Evolutionary conservation across 2,888 invertebrate genomes (phyloP), one percentile per base, ranked within the genome.

Genomic region (Drosophila buzzatii): DNA sequence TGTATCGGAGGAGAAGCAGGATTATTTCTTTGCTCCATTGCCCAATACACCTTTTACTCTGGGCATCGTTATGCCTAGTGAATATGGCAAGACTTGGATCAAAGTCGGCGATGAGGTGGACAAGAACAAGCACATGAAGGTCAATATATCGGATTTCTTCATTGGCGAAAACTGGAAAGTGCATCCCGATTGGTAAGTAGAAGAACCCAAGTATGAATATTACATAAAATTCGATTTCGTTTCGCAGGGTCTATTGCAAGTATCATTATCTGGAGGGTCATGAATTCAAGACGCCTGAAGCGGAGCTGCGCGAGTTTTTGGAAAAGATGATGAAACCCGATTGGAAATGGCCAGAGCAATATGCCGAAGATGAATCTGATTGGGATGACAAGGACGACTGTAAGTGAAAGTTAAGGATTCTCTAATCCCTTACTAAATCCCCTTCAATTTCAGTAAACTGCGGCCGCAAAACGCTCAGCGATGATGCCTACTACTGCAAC

Each of bases 41-140:
- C 95, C 95, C n/a, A 95, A 96, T 49, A 98, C 98, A 0, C 98
- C 98, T 0, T 98, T 98, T 92, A 96, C 97, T 0, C 94, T 98
- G 92, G 98, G 97, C 2, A 95, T 98, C 70, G 97, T 96, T 0
- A 93, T 98, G 79, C 98, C 98, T 0, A 95, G 95, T 83, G 95
- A 94, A 1, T 98, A 98, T 90, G 98, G 93, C 39, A 92, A 93
- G 65, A 93, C 92, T 0, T 93, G 93, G 93, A 93, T 95, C 41
- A 93, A 96, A 92, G 96, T 97, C 7, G 96, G 96, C 62, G 96
- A 98, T 86, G 96, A 96, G 91, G 96, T 97, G 16, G 93, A 95
- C 91, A 94, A 95, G 92, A 94, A 96, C 85, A 95, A 94, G 49
- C 94, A 95, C 72, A 95, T 95, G 81, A 95, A 96, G 47, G 94